Conservation (phyloP, 2,113 vertebrate species). For the Sinocyclocheilus anshuiensis region DNA sequence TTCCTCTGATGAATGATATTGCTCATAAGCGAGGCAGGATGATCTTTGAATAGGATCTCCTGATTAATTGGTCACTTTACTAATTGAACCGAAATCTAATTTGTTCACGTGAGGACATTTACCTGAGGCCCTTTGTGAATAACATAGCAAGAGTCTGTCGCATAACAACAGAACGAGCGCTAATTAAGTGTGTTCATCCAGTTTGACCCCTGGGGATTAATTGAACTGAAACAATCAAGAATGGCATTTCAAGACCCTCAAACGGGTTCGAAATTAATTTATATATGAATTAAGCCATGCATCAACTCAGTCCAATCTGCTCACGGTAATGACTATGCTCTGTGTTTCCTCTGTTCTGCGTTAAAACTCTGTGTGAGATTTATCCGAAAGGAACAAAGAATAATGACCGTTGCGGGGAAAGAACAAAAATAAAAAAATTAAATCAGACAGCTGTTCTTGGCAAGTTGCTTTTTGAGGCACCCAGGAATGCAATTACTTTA, state of each 20-base stretch:
- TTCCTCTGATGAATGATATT: conserved; percentile 10
- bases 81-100: conserved; percentile 35
- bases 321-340: conserved; percentile 14
- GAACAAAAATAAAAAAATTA: too few relatives aligned
- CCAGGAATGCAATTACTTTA: conserved; percentile 13
- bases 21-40: conserved; percentile 11
- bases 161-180: conserved; percentile 19
- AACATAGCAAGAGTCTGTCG: not conserved
- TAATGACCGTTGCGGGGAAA: not conserved
- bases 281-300: conserved; percentile 24
- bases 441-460: not conserved
- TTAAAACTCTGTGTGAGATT: conserved; percentile 11
- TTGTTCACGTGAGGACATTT: conserved; percentile 25
- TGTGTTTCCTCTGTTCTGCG: conserved; percentile 16
- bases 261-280: conserved; percentile 27
- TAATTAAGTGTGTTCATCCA: conserved; percentile 41
- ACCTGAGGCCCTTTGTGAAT: conserved; percentile 34
- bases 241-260: conserved; percentile 35
- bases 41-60: conserved; percentile 6
- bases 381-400: not conserved
- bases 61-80: conserved; percentile 30
- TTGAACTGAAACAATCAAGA: conserved; percentile 39
- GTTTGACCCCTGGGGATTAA: conserved; percentile 43
- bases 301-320: conserved; percentile 20
- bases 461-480: not conserved